Evolutionary conservation across 2,888 invertebrate species (phyloP).

Genomic region (Tipula vernalis): DNA sequence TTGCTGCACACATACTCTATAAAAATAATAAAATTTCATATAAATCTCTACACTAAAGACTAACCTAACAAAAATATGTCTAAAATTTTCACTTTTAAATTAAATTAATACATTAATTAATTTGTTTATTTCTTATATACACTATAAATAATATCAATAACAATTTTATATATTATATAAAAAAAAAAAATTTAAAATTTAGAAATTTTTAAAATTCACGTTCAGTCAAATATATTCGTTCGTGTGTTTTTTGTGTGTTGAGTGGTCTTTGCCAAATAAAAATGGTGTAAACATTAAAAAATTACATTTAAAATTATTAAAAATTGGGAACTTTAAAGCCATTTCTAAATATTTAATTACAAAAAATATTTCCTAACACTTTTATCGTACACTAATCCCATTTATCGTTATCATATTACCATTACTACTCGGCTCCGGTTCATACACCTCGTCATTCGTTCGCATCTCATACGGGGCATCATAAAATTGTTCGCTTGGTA

Average conservation of each 20-base stretch:
- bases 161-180: background rate
- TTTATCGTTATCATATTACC: conserved; percentile 65
- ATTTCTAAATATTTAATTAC: background rate
- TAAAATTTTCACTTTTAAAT: background rate
- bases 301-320: background rate
- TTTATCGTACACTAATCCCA: conserved; percentile 63
- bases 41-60: background rate
- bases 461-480: conserved; percentile 61
- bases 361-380: background rate
- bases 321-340: background rate
- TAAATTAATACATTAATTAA: background rate
- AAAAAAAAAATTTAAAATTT: background rate
- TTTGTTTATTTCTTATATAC: background rate
- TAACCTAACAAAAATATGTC: background rate
- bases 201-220: background rate
- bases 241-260: background rate
- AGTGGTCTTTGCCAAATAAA: background rate
- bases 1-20: background rate
- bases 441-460: conserved; percentile 44
- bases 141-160: conserved; percentile 4
- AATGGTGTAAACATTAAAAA: background rate
- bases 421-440: conserved; percentile 34
- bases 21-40: background rate
- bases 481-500: conserved; percentile 56
- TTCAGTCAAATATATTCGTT: background rate